Evolutionary conservation across 2,888 invertebrate species (phyloP).

Genomic region (Mystacides longicornis): DNA sequence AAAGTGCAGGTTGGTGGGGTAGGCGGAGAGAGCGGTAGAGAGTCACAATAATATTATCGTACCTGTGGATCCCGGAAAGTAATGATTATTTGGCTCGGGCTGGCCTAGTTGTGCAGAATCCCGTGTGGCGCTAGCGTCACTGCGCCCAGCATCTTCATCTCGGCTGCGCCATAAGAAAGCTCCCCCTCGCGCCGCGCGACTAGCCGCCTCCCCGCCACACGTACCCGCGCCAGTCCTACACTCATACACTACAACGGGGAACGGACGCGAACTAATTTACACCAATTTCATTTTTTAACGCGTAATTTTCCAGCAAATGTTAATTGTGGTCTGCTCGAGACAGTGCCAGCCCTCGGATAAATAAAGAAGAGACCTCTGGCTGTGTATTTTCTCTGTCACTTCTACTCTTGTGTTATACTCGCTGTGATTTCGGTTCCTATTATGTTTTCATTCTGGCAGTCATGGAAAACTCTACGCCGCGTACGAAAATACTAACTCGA

Average conservation of each 20-base stretch:
- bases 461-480: background rate
- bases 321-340: no score
- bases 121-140: constrained; percentile 10
- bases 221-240: background rate
- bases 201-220: background rate
- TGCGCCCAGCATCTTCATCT: constrained; percentile 7
- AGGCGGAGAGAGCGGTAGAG: background rate
- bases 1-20: background rate
- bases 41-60: background rate
- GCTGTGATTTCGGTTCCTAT: background rate
- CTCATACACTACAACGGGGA: background rate
- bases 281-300: background rate
- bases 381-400: no score
- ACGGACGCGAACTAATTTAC: background rate
- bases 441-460: background rate
- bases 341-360: no score
- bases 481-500: no score
- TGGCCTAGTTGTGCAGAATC: constrained; percentile 14
- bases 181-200: background rate
- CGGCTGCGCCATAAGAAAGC: constrained; percentile 4
- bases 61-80: constrained; percentile 42
- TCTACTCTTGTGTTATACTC: background rate
- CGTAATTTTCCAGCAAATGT: no score
- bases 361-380: no score
- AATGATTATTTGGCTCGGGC: constrained; percentile 50